Percentiles rank a stretch among this genome's conserved stretches.
These are phyloP conservation scores for Cryptotis parvus DNA, from an alignment of 2,113 vertebrate species.

Conservation along the genomic window DNA sequence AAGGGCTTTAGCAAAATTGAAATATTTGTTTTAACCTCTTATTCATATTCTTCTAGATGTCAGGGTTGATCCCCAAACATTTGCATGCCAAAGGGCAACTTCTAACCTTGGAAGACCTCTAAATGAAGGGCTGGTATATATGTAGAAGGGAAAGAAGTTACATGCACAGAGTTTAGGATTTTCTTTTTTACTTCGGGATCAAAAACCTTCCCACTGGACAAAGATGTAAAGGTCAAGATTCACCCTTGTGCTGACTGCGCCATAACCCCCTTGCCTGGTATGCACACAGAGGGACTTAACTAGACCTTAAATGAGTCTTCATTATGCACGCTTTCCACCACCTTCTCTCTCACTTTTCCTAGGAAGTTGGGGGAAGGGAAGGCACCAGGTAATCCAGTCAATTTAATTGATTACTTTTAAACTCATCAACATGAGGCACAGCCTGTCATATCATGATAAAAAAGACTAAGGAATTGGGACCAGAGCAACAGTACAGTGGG, in stretches of 20 bases:
- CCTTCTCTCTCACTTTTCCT: not conserved
- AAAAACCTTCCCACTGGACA: not conserved
- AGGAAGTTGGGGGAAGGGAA: too few relatives aligned
- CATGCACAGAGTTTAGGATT: not conserved
- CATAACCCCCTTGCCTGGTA: too few relatives aligned
- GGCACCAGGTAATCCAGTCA: too few relatives aligned
- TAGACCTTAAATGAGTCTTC: not conserved
- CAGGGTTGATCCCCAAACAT: not conserved
- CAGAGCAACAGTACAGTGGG: too few relatives aligned
- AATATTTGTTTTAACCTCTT: slow-evolving; percentile 1
- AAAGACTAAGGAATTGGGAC: too few relatives aligned
- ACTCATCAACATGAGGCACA: too few relatives aligned
- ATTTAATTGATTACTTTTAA: too few relatives aligned
- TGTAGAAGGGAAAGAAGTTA: not conserved
- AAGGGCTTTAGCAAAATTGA: not conserved
- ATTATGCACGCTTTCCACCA: not conserved
- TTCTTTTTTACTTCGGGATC: not conserved
- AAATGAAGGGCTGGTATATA: not conserved
- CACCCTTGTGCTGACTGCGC: too few relatives aligned
- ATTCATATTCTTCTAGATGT: not conserved
- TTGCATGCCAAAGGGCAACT: not conserved
- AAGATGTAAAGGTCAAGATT: not conserved
- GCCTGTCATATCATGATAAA: too few relatives aligned
- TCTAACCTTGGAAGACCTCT: not conserved
- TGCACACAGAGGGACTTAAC: not conserved